Evolutionary conservation across 1,140 invertebrate species (phyloP), one percentile per base, ranked within the genome.

Genomic region (Oryctes rhinoceros): DNA sequence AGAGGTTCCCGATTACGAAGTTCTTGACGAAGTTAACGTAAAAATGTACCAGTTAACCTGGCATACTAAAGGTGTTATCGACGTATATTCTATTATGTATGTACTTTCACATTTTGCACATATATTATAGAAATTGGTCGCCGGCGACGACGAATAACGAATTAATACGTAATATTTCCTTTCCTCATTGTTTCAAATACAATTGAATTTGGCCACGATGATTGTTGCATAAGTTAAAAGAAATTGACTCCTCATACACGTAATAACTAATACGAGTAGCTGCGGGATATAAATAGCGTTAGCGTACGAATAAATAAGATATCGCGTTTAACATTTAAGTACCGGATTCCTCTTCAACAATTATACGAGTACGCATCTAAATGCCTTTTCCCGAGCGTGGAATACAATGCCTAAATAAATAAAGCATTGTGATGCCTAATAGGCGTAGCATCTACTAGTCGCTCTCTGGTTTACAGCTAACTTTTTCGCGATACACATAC

Each of bases 401-500:
- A 67, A 67, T 6, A 67, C 65, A 67, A 67, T 67, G 65, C 13
- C 5, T 67, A 67, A 67, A 67, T 67, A 67, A 67, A 67, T 67
- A 67, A 67, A 30, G 65, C 20, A 67, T 67, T 67, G 65, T 18
- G 18, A 1, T 67, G 20, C 20, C 20, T 35, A 67, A 18, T 67
- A 20, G 30, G 3, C 7, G 39, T 39, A 44, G 39, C 24, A 30
- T 30, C 24, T 30, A 30, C 24, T 44, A 44, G 39, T 35, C 15
- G 62, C 65, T 67, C 13, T 53, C 11, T 13, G 65, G 65, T 67
- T 67, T 67, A 67, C 65, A 35, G 53, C 30, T 18, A 15, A 35
- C 37, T 39, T 76, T 76, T 76, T 13, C 44, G 13, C 74, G 74
- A n/a, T 44, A 44, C 20, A 76, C 18, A 39, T 76, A 35, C 74